A percentile compares a stretch with the other conserved stretches of the same genome.
phyloP scores from a whole-genome alignment of 2,888 invertebrate genomes.

The Parnassius apollo region DNA sequence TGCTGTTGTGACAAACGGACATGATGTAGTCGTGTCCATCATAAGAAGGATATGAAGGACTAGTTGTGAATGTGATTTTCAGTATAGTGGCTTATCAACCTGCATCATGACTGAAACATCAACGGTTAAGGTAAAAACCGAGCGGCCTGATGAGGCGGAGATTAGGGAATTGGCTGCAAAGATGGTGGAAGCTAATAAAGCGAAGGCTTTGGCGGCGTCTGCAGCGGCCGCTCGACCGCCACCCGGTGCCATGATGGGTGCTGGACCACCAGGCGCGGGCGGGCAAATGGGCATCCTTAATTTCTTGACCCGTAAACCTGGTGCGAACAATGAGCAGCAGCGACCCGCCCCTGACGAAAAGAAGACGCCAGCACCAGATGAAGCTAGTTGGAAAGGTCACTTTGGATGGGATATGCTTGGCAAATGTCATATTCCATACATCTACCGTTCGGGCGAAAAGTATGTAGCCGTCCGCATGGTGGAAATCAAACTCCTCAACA shows the following conservation, averaged over 20 bases:
- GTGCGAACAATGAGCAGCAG: conserved; percentile 50
- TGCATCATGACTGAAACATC: conserved; percentile 58
- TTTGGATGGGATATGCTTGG: conserved; percentile 96
- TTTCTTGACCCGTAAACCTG: conserved; percentile 78
- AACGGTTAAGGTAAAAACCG: conserved; percentile 84
- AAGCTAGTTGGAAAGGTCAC: conserved; percentile 88
- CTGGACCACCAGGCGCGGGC: conserved; percentile 57
- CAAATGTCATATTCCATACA: conserved; percentile 92
- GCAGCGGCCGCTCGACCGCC: conserved; percentile 76
- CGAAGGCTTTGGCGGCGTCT: conserved; percentile 76
- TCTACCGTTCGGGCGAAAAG: conserved; percentile 90
- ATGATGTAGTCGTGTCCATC: conserved; percentile 61
- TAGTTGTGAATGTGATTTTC: background rate
- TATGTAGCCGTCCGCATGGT: conserved; percentile 97
- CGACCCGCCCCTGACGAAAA: conserved; percentile 61
- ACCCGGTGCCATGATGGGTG: conserved; percentile 63
- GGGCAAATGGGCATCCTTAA: conserved; percentile 83
- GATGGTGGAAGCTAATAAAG: conserved; percentile 91
- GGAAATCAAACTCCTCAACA: conserved; percentile 93
- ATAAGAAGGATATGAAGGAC: conserved; percentile 4
- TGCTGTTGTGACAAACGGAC: conserved; percentile 46
- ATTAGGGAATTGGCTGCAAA: conserved; percentile 92
- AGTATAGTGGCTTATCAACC: conserved; percentile 2
- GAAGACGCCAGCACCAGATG: conserved; percentile 81
- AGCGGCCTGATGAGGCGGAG: conserved; percentile 92